phyloP scores from a whole-genome alignment of 1,140 invertebrate genomes.

The Pararge aegeria region DNA sequence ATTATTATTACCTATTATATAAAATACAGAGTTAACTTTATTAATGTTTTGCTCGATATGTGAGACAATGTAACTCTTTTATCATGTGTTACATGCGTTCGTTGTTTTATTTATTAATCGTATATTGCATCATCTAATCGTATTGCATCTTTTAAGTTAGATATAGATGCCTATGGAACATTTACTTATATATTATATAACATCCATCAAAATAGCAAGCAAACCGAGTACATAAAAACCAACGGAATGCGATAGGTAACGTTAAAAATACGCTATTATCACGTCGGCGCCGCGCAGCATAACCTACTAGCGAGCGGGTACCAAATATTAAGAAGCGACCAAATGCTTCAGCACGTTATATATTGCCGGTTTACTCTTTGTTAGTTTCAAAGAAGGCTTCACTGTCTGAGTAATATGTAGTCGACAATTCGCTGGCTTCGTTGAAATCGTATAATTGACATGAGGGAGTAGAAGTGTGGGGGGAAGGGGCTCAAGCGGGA shows the following conservation, averaged over 20 bases:
- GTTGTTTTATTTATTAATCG: slow-evolving; percentile 15
- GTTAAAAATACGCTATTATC: slow-evolving; percentile 51
- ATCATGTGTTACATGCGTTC: neutral
- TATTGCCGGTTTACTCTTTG: slow-evolving; percentile 40
- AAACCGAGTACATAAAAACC: slow-evolving; percentile 15
- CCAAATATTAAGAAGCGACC: slow-evolving; percentile 6
- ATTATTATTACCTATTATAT: slow-evolving; percentile 3
- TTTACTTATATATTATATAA: no score
- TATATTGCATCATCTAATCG: no score
- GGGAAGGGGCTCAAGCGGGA: slow-evolving; percentile 59
- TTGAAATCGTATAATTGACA: slow-evolving; percentile 61
- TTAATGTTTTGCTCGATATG: slow-evolving; percentile 2
- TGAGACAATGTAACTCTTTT: slow-evolving; percentile 17
- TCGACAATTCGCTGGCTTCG: slow-evolving; percentile 47
- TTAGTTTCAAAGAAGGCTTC: slow-evolving; percentile 28
- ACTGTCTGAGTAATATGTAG: slow-evolving; percentile 39
- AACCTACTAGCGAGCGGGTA: slow-evolving; percentile 5
- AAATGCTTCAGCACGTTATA: slow-evolving; percentile 25
- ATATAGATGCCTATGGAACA: no score
- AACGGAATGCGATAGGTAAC: slow-evolving; percentile 23
- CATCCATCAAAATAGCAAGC: no score
- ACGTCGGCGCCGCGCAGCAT: slow-evolving; percentile 15
- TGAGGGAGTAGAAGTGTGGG: slow-evolving; percentile 44
- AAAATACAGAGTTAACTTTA: slow-evolving; percentile 2
- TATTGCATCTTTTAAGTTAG: neutral